A percentile compares a stretch with the other conserved stretches of the same genome.
Evolutionary conservation across 2,113 vertebrate species (phyloP).

Genomic region (Haemorhous mexicanus): DNA sequence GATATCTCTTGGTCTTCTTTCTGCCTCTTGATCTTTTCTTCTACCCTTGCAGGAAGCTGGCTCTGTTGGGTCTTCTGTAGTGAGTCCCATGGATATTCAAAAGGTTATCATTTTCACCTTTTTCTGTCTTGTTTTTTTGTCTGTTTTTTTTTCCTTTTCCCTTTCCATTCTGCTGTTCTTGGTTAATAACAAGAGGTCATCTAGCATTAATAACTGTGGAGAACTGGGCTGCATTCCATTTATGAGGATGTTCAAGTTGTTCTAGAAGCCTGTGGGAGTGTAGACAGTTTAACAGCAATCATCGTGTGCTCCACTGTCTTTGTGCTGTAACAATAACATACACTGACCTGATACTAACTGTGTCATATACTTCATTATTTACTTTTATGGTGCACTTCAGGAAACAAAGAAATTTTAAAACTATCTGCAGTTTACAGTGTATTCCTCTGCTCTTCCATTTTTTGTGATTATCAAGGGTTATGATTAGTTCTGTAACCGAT

Average conservation of each 20-base stretch:
- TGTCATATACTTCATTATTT: not conserved
- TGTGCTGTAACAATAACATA: not conserved
- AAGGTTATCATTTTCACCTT: slow-evolving; percentile 71
- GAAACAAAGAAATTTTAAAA: not conserved
- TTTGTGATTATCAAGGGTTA: not conserved
- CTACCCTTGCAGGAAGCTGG: slow-evolving; percentile 73
- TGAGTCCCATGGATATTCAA: slow-evolving; percentile 72
- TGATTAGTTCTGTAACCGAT: not conserved
- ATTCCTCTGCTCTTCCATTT: not conserved
- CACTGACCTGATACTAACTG: not conserved
- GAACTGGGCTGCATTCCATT: not conserved
- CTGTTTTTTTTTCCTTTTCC: not conserved
- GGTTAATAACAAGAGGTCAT: not conserved
- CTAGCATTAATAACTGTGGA: not conserved
- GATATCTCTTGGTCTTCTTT: not conserved
- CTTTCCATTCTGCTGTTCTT: not conserved
- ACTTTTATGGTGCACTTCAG: not conserved
- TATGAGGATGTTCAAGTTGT: not conserved
- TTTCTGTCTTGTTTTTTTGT: not conserved
- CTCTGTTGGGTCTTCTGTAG: slow-evolving; percentile 73
- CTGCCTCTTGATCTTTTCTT: slow-evolving; percentile 63
- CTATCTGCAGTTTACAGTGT: not conserved
- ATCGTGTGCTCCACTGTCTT: rapidly evolving
- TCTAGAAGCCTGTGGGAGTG: not conserved
- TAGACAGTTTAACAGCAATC: not conserved